Evolutionary conservation across 1,140 invertebrate genomes (phyloP).

Genomic region (Nephotettix cincticeps): DNA sequence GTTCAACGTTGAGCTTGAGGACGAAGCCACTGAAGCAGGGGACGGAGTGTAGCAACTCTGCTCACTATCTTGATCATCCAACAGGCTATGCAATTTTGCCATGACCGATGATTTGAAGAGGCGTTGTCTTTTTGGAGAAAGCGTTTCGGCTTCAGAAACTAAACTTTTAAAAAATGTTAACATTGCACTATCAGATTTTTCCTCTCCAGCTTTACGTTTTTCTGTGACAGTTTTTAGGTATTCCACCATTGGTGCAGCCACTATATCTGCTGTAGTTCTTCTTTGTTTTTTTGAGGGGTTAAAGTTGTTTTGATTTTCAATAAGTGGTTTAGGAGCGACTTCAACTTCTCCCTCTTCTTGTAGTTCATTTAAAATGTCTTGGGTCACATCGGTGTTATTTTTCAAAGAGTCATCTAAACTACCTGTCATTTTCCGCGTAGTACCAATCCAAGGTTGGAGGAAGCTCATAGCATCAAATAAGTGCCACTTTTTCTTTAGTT

Average conservation of each 20-base stretch:
- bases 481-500: neutral
- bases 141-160: neutral
- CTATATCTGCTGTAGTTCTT: conserved; percentile 3
- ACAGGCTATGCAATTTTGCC: neutral
- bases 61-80: neutral
- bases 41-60: too few relatives aligned
- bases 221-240: neutral
- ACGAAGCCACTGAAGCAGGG: too few relatives aligned
- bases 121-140: neutral
- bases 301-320: neutral
- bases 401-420: neutral
- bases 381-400: neutral
- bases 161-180: conserved; percentile 9
- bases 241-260: neutral
- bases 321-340: too few relatives aligned
- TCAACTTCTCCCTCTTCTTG: neutral
- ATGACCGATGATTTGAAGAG: neutral
- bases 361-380: neutral
- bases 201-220: neutral
- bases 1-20: too few relatives aligned
- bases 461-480: conserved; percentile 1
- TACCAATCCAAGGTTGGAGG: neutral
- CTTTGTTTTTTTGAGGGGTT: neutral
- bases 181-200: neutral
- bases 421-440: neutral